These are phyloP conservation scores for Rhinophrynus dorsalis DNA, from an alignment of 2,797 vertebrate species.

Conservation along the genomic window DNA sequence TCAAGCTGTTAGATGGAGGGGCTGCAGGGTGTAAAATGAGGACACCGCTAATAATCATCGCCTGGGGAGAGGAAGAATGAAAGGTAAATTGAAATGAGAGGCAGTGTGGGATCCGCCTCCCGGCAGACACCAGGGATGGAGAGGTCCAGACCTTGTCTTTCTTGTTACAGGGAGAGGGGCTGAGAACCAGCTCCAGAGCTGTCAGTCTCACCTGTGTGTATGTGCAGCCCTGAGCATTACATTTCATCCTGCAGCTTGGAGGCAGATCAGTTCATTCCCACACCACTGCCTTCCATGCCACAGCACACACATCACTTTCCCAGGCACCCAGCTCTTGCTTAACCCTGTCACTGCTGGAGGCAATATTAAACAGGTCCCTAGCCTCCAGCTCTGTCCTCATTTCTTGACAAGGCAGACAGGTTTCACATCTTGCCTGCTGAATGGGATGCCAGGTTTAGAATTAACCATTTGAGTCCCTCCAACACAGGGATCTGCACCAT, in stretches of 20 bases:
- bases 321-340: constrained; percentile 21
- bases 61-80: constrained; percentile 22
- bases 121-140: constrained; percentile 10
- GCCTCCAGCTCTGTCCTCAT: background rate
- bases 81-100: constrained; percentile 14
- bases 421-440: no score
- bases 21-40: constrained; percentile 9
- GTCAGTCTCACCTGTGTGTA: constrained; percentile 33
- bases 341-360: constrained; percentile 2
- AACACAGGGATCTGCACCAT: no score
- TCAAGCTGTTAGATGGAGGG: background rate
- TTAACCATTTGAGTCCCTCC: no score
- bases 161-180: constrained; percentile 11
- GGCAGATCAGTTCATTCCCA: constrained; percentile 43
- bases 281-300: constrained; percentile 27
- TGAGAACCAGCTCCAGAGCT: constrained; percentile 31
- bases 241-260: constrained; percentile 37
- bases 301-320: constrained; percentile 32
- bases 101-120: constrained; percentile 6
- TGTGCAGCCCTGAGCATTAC: constrained; percentile 14
- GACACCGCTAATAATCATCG: background rate
- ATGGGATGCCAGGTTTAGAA: no score
- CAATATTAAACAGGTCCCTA: background rate
- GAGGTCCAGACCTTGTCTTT: constrained; percentile 5
- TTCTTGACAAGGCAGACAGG: background rate